These are phyloP conservation scores for Cacoxenus indagator DNA, from an alignment of 2,888 invertebrate genomes.

Conservation along the genomic window DNA sequence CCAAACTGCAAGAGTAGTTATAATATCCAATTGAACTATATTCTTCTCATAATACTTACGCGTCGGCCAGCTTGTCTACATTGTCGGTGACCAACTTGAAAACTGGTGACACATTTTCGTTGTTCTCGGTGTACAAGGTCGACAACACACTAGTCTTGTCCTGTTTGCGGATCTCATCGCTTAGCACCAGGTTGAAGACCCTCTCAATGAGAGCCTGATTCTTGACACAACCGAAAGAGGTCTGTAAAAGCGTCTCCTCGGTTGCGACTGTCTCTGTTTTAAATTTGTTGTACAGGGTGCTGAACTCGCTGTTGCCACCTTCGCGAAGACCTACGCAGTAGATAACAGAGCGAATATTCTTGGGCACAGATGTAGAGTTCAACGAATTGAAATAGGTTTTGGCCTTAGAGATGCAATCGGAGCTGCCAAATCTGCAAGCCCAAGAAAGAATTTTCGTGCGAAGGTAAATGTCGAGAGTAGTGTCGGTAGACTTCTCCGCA, in stretches of 20 bases:
- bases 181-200: conserved; percentile 73
- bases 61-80: conserved; percentile 41
- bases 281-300: conserved; percentile 77
- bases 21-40: not conserved
- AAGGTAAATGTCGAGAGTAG: conserved; percentile 74
- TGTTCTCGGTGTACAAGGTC: conserved; percentile 73
- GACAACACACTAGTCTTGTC: conserved; percentile 66
- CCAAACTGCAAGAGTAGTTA: conserved; percentile 50
- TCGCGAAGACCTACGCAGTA: conserved; percentile 83
- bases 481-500: conserved; percentile 67
- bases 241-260: conserved; percentile 78
- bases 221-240: conserved; percentile 78
- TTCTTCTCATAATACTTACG: conserved; percentile 54
- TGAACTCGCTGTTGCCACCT: conserved; percentile 76
- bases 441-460: conserved; percentile 75
- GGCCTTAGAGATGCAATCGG: conserved; percentile 74
- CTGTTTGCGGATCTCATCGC: conserved; percentile 64
- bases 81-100: conserved; percentile 71
- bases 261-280: conserved; percentile 75
- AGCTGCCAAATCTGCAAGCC: conserved; percentile 77
- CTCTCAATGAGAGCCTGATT: conserved; percentile 72
- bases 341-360: conserved; percentile 78
- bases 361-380: conserved; percentile 68
- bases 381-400: conserved; percentile 66
- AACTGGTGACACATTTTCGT: conserved; percentile 73